These are phyloP conservation scores for Ibidorhyncha struthersii DNA, from an alignment of 2,113 vertebrate genomes.

Conservation along the genomic window DNA sequence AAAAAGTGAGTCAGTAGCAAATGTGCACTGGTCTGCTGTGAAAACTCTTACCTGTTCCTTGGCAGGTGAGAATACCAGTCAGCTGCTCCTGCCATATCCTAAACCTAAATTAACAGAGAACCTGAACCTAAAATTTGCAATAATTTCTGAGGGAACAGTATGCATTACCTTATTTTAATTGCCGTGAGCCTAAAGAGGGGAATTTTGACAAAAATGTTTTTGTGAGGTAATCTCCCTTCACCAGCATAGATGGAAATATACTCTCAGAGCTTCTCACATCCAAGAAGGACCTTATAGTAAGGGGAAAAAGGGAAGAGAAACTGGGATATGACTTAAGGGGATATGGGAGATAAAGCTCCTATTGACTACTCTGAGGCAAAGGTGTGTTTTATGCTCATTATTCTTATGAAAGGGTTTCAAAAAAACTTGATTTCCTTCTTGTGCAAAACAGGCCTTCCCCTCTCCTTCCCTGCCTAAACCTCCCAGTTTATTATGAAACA, in stretches of 20 bases:
- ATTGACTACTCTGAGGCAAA: neutral
- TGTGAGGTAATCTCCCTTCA: neutral
- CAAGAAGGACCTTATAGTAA: neutral
- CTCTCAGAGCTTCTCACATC: neutral
- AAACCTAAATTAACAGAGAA: neutral
- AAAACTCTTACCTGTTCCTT: neutral
- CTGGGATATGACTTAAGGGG: neutral
- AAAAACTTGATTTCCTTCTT: neutral
- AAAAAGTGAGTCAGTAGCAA: neutral
- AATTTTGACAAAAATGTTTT: neutral
- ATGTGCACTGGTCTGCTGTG: neutral
- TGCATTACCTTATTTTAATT: neutral
- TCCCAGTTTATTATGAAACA: neutral
- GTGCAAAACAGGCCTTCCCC: neutral
- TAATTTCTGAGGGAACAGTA: neutral
- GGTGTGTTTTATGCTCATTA: neutral
- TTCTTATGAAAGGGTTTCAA: neutral
- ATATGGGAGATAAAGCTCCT: neutral
- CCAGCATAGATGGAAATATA: neutral
- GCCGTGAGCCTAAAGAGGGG: neutral
- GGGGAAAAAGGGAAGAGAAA: neutral
- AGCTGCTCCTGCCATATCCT: neutral
- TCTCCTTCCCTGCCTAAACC: neutral
- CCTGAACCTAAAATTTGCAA: neutral
- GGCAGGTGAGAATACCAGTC: neutral